Conservation (phyloP, 2,113 vertebrate species). For the Hippocampus abdominalis region DNA sequence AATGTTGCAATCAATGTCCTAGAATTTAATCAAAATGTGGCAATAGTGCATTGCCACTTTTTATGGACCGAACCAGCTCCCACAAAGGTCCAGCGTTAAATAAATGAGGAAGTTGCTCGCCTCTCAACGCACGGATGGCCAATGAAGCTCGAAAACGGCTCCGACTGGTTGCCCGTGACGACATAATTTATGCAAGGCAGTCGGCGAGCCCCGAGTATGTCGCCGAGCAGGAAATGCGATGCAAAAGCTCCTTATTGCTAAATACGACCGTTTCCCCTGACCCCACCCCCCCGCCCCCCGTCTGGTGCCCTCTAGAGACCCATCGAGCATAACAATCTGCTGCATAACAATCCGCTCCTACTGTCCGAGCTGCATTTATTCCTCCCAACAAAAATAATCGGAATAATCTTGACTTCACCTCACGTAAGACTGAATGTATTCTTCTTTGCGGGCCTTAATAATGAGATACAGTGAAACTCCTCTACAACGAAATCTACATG, state of each 20-base stretch:
- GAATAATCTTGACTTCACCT: background rate
- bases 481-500: too few species aligned
- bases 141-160: background rate
- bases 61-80: background rate
- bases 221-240: background rate
- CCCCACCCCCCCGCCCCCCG: too few species aligned
- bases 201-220: background rate
- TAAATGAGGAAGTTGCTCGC: background rate
- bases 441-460: slow-evolving; percentile 61
- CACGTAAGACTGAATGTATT: slow-evolving; percentile 56
- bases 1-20: background rate
- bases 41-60: background rate
- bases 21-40: background rate
- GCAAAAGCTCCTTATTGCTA: background rate
- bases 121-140: too few species aligned
- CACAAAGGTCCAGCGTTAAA: background rate
- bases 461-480: too few species aligned
- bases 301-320: background rate
- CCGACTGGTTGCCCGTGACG: background rate
- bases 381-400: background rate
- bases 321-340: background rate
- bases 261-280: background rate
- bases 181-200: background rate
- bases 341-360: background rate
- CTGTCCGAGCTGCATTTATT: background rate